Conservation (phyloP, 2,797 vertebrate species). For the Heterohyrax brucei region DNA sequence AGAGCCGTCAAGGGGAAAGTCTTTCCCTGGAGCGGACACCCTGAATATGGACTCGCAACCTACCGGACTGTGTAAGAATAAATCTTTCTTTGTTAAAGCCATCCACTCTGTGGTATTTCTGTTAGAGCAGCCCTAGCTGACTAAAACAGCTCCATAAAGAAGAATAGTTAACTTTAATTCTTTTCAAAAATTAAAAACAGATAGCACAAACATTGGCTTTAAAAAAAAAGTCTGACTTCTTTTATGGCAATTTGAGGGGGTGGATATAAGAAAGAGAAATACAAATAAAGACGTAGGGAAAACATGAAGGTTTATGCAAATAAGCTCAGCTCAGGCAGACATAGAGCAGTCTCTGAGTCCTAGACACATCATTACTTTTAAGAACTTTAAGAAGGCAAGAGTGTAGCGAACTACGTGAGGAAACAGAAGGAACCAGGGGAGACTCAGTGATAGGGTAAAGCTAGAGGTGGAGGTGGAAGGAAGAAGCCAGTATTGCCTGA, state of each 20-base stretch:
- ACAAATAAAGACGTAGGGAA: background rate
- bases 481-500: background rate
- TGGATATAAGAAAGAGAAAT: background rate
- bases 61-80: no score
- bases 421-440: background rate
- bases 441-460: background rate
- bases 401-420: rapidly evolving
- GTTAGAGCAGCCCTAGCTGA: no score
- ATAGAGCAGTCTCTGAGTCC: rapidly evolving
- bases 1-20: no score
- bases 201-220: background rate
- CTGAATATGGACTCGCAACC: no score
- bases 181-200: conserved; percentile 48
- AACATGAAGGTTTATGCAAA: background rate
- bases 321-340: background rate
- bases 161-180: background rate
- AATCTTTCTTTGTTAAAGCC: no score
- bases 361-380: background rate
- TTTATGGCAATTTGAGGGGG: background rate
- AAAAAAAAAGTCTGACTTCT: background rate
- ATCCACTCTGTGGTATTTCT: no score
- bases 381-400: background rate
- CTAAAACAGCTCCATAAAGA: no score
- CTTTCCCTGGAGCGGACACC: no score
- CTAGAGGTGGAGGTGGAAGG: background rate